Conservation (phyloP, 2,113 vertebrate species). For the Neolamprologus sp. region DNA sequence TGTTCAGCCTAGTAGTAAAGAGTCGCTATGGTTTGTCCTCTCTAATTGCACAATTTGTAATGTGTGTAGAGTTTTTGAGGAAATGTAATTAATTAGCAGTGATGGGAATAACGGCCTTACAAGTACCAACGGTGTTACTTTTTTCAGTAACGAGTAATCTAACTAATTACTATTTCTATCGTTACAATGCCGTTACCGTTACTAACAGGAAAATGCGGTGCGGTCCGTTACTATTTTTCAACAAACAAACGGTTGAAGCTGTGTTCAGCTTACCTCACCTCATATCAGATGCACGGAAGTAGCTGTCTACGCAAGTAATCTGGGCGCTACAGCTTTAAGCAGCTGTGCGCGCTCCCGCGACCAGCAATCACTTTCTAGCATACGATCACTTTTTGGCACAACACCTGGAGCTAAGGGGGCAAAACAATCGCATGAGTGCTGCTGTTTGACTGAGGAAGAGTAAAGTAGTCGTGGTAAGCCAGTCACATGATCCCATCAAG, state of each 20-base stretch:
- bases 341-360: accelerated
- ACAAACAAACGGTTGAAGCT: background rate
- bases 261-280: background rate
- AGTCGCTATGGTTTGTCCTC: background rate
- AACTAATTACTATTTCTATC: background rate
- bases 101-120: background rate
- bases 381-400: background rate
- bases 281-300: background rate
- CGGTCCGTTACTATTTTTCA: background rate
- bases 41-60: background rate
- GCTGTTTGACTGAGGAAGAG: background rate
- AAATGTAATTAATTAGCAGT: conserved; percentile 28
- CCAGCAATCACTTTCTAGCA: background rate
- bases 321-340: background rate
- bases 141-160: background rate
- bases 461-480: background rate
- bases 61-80: background rate
- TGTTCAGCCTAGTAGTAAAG: background rate
- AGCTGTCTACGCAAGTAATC: background rate
- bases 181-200: background rate
- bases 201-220: background rate
- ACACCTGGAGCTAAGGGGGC: background rate
- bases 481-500: too few relatives aligned
- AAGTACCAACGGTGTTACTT: background rate
- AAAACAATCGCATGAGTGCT: background rate